Conservation (phyloP, 2,888 invertebrate genomes). For the Hartigia nigra region DNA sequence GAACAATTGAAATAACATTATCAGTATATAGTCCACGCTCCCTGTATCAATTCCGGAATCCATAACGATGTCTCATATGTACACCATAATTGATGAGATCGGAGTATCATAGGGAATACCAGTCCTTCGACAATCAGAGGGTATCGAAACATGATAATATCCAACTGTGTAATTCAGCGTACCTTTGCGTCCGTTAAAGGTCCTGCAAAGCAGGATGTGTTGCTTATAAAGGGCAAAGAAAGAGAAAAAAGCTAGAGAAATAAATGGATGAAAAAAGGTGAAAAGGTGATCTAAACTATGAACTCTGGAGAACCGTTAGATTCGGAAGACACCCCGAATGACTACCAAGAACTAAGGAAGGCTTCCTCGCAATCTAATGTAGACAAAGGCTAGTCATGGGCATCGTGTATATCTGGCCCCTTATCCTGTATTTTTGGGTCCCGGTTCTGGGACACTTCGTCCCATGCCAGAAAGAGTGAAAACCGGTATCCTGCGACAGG, state of each 20-base stretch:
- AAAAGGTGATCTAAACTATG: slow-evolving; percentile 43
- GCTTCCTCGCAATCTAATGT: slow-evolving; percentile 16
- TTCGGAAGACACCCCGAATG: slow-evolving; percentile 2
- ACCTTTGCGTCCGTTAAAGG: background rate
- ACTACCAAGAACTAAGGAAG: background rate
- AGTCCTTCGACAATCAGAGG: background rate
- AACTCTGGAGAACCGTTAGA: slow-evolving; percentile 38
- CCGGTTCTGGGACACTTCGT: slow-evolving; percentile 51
- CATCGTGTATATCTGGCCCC: background rate
- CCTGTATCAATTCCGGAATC: background rate
- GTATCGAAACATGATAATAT: background rate
- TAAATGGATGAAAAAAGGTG: background rate
- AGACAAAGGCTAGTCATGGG: slow-evolving; percentile 14
- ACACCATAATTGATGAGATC: background rate
- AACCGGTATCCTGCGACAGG: slow-evolving; percentile 65
- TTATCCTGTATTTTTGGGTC: slow-evolving; percentile 20
- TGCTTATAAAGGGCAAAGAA: background rate
- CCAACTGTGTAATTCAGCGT: background rate
- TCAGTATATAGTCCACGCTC: background rate
- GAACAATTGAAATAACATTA: background rate
- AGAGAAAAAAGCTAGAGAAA: background rate
- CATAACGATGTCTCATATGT: background rate
- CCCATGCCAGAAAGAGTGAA: slow-evolving; percentile 52
- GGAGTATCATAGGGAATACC: background rate
- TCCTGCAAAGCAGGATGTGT: background rate